A percentile compares a stretch with the other conserved stretches of the same genome.
These are phyloP conservation scores for Drosophila silvestris DNA, from an alignment of 2,888 invertebrate species.

Conservation along the genomic window DNA sequence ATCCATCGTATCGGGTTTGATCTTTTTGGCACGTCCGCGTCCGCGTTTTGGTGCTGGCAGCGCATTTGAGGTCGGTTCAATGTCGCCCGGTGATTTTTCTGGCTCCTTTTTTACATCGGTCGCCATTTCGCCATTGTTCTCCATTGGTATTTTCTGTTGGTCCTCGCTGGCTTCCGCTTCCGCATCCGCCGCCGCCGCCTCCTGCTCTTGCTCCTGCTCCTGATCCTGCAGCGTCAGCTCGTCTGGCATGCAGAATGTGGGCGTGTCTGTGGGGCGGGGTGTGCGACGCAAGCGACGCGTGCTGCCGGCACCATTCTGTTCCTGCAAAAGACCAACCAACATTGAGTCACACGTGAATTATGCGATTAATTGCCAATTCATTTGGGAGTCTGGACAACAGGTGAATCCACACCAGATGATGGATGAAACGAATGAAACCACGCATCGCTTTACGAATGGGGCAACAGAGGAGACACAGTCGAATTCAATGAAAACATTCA, in stretches of 20 bases:
- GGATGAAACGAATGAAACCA: not conserved
- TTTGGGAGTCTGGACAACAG: conserved; percentile 14
- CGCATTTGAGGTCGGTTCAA: conserved; percentile 5
- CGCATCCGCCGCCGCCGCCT: not conserved
- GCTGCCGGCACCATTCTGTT: conserved; percentile 48
- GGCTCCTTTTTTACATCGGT: conserved; percentile 59
- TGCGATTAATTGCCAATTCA: not conserved
- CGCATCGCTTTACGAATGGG: not conserved
- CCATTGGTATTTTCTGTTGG: not conserved
- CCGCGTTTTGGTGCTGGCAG: conserved; percentile 70
- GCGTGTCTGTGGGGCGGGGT: conserved; percentile 66
- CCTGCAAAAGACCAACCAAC: conserved; percentile 48
- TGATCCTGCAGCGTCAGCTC: conserved; percentile 15
- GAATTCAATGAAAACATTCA: not conserved
- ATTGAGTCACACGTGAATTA: not conserved
- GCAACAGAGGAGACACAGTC: not conserved
- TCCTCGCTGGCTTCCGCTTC: conserved; percentile 6
- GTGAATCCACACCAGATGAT: conserved; percentile 2
- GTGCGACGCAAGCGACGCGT: conserved; percentile 75
- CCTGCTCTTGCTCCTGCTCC: not conserved
- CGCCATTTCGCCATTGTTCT: conserved; percentile 15
- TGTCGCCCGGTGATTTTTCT: conserved; percentile 44
- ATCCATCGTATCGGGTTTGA: conserved; percentile 41
- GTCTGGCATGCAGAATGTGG: conserved; percentile 20
- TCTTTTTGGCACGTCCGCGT: conserved; percentile 77